These are phyloP conservation scores for Propithecus perrieri DNA, from an alignment of 2,797 vertebrate genomes.

Conservation along the genomic window DNA sequence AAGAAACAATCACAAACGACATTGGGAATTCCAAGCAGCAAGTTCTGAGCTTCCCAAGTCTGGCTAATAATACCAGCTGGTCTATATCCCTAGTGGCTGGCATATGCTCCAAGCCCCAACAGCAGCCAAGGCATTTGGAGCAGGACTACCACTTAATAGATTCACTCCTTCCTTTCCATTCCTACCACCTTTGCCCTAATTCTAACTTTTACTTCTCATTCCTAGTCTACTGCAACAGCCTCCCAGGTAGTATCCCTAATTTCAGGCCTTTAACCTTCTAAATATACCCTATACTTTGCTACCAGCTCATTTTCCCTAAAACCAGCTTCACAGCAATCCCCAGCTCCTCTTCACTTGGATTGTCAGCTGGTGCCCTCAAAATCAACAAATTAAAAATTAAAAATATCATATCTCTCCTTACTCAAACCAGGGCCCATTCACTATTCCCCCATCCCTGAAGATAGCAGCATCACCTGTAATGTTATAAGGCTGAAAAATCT, in stretches of 20 bases:
- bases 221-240: background rate
- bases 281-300: background rate
- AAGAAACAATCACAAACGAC: background rate
- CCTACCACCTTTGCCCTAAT: background rate
- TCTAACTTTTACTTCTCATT: background rate
- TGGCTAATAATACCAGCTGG: background rate
- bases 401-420: background rate
- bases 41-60: background rate
- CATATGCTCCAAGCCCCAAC: background rate
- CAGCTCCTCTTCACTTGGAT: background rate
- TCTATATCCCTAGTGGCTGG: background rate
- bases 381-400: background rate
- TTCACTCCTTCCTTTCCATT: background rate
- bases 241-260: background rate
- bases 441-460: background rate
- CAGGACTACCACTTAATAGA: background rate
- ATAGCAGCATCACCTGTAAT: background rate
- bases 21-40: background rate
- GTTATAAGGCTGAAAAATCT: background rate
- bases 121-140: background rate
- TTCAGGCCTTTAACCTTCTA: background rate
- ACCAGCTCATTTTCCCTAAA: conserved; percentile 11
- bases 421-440: background rate
- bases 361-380: background rate
- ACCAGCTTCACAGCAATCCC: background rate